Percentiles rank a stretch among this genome's conserved stretches.
Evolutionary conservation across 1,140 invertebrate genomes (phyloP).

Genomic region (Brachionus asplanchnoidis): DNA sequence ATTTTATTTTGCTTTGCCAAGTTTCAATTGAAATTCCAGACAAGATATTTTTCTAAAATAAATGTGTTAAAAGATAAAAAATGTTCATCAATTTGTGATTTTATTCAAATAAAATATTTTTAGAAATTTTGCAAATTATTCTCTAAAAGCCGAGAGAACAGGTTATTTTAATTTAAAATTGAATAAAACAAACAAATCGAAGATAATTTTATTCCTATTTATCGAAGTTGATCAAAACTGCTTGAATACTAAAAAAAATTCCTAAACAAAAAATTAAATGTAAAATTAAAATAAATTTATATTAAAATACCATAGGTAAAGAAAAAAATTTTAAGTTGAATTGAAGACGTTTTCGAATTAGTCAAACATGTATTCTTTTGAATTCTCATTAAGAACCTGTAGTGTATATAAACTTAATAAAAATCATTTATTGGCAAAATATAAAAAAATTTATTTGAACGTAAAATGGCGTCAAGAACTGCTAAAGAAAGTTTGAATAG

Average conservation of each 20-base stretch:
- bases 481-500: neutral
- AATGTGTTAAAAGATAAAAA: neutral
- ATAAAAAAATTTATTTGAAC: neutral
- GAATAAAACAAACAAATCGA: neutral
- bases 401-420: neutral
- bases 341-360: neutral
- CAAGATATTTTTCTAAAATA: too few species aligned
- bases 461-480: neutral
- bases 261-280: neutral
- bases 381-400: neutral
- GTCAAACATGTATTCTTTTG: neutral
- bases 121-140: neutral
- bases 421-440: neutral
- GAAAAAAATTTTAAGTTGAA: slow-evolving; percentile 31
- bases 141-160: neutral
- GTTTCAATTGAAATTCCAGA: too few species aligned
- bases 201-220: neutral
- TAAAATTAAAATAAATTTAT: neutral
- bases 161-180: neutral
- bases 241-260: neutral
- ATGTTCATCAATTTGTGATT: neutral
- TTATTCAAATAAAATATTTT: neutral
- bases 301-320: slow-evolving; percentile 22
- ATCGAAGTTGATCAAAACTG: neutral
- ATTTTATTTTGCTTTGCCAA: too few species aligned